Evolutionary conservation across 2,113 vertebrate species (phyloP).

Genomic region (Campylorhamphus procurvoides): DNA sequence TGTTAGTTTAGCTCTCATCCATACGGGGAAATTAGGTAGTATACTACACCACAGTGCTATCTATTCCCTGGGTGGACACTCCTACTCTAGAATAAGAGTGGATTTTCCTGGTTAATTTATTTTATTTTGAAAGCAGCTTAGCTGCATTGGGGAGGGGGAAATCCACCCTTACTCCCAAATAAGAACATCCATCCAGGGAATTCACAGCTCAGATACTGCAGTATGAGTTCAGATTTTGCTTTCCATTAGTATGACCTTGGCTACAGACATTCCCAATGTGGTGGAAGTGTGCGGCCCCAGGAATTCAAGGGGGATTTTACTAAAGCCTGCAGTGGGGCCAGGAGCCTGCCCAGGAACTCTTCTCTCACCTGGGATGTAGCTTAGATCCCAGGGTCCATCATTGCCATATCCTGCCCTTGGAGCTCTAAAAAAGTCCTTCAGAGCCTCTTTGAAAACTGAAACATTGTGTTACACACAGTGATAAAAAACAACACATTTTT

Average conservation of each 20-base stretch:
- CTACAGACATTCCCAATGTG: not conserved
- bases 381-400: not conserved
- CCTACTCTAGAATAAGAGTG: not conserved
- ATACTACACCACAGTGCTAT: not conserved
- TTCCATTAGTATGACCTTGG: not conserved
- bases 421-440: not conserved
- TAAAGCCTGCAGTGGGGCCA: not conserved
- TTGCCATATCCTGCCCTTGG: not conserved
- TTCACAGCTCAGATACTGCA: not conserved
- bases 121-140: conserved; percentile 14
- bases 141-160: not conserved
- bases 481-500: not conserved
- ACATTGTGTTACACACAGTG: not conserved
- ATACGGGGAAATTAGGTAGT: conserved; percentile 1
- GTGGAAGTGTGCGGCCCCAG: not conserved
- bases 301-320: not conserved
- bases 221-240: not conserved
- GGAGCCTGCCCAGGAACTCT: not conserved
- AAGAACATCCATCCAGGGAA: not conserved
- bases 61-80: not conserved
- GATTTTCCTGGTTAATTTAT: conserved; percentile 1
- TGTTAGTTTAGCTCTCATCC: conserved; percentile 17
- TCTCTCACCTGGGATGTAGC: not conserved
- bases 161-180: not conserved
- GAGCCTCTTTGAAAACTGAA: not conserved